These are phyloP conservation scores for Rousettus leschenaultii DNA, from an alignment of 2,113 vertebrate species.

Conservation along the genomic window DNA sequence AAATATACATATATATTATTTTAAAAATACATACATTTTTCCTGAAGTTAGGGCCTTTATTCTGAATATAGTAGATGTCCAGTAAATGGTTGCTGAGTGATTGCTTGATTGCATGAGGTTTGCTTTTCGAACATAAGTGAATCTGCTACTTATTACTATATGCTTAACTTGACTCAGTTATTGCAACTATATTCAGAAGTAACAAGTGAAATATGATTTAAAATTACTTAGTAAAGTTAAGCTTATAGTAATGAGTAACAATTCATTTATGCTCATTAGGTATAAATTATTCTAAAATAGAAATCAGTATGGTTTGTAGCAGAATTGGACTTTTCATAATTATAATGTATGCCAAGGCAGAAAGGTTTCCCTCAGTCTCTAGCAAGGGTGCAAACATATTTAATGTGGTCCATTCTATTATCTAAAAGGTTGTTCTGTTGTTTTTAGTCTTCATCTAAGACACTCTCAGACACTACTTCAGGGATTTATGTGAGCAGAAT, in stretches of 20 bases:
- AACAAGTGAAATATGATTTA: background rate
- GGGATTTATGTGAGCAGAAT: constrained; percentile 2
- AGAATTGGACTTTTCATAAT: background rate
- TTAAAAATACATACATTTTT: background rate
- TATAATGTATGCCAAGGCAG: background rate
- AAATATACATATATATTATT: background rate
- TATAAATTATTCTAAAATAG: background rate
- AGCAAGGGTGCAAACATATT: background rate
- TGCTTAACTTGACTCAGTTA: background rate
- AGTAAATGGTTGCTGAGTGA: background rate
- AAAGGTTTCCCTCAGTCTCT: background rate
- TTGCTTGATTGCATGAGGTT: background rate
- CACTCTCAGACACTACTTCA: background rate
- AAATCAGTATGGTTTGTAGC: background rate
- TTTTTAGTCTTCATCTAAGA: background rate
- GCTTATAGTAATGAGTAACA: background rate
- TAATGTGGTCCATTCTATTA: background rate
- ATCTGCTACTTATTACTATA: background rate
- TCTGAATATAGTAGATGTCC: background rate
- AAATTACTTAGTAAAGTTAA: constrained; percentile 18
- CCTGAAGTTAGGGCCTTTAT: background rate
- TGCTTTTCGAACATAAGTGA: background rate
- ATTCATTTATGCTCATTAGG: background rate
- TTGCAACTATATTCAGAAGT: background rate
- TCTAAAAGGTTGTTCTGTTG: background rate